A percentile compares a stretch with the other conserved stretches of the same genome.
Conservation (phyloP, 2,113 vertebrate genomes). For the Labeo rohita region DNA sequence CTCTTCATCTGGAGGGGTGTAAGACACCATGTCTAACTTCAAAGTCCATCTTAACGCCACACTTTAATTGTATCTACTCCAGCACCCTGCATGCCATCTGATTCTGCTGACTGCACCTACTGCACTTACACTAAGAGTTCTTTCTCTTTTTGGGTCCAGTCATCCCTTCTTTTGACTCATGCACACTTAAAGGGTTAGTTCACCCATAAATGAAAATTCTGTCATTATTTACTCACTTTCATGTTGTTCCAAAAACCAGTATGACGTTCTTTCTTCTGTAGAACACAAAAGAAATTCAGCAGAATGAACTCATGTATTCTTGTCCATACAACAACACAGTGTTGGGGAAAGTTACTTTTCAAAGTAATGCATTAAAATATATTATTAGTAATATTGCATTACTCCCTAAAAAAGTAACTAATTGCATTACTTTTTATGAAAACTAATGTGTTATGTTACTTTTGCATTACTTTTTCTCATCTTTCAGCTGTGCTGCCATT, state of each 20-base stretch:
- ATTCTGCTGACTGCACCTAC: constrained; percentile 81
- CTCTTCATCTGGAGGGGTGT: constrained; percentile 70
- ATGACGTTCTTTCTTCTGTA: not conserved
- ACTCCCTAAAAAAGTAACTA: too few relatives aligned
- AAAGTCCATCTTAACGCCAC: constrained; percentile 83
- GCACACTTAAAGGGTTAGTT: not conserved
- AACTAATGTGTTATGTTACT: not conserved
- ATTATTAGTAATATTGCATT: not conserved
- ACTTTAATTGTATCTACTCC: constrained; percentile 81
- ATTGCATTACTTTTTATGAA: too few relatives aligned
- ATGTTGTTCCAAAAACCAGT: not conserved
- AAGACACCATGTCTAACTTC: constrained; percentile 79
- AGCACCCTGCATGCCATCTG: constrained; percentile 72
- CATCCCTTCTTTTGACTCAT: not conserved
- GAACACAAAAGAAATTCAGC: not conserved
- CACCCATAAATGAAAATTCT: not conserved
- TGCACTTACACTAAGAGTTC: constrained; percentile 67
- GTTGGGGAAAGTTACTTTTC: not conserved
- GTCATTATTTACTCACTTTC: not conserved
- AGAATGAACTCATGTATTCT: not conserved
- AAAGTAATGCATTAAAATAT: not conserved
- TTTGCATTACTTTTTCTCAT: not conserved
- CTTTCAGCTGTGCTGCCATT: not conserved
- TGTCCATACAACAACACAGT: not conserved
- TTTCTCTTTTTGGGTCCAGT: constrained; percentile 42